phyloP scores from a whole-genome alignment of 2,888 invertebrate genomes.

The Himalopsyche tibetana region DNA sequence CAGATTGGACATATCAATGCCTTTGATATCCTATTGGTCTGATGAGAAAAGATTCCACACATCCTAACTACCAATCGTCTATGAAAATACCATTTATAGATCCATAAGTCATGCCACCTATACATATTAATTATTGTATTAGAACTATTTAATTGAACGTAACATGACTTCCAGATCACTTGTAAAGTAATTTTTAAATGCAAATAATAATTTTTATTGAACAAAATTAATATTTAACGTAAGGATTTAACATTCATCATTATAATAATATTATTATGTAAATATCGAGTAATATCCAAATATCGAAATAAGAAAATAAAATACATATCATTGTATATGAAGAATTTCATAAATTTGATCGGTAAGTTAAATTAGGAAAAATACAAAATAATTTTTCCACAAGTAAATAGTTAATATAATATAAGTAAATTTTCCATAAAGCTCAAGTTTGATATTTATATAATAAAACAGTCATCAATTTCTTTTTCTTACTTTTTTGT shows the following conservation, averaged over 20 bases:
- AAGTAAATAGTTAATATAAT: neutral
- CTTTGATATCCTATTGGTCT: constrained; percentile 11
- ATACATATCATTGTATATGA: constrained; percentile 26
- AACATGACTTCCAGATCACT: constrained; percentile 16
- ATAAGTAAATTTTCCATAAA: neutral
- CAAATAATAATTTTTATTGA: constrained; percentile 30
- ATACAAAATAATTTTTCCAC: constrained; percentile 13
- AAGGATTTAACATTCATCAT: constrained; percentile 20
- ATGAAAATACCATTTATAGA: neutral
- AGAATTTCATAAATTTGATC: neutral
- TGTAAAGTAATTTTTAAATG: constrained; percentile 31
- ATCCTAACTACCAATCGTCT: neutral
- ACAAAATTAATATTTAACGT: constrained; percentile 5
- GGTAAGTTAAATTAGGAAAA: constrained; percentile 1
- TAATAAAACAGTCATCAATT: neutral
- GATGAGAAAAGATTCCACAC: neutral
- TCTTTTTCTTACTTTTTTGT: too few relatives aligned
- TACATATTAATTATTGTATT: constrained; percentile 1
- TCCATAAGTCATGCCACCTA: constrained; percentile 20
- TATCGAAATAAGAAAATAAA: constrained; percentile 4
- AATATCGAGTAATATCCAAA: constrained; percentile 21
- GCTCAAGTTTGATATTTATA: constrained; percentile 18
- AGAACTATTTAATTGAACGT: neutral
- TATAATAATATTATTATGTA: constrained; percentile 20
- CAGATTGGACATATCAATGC: constrained; percentile 34